Percentiles rank a stretch among this genome's conserved stretches.
Conservation (phyloP, 2,888 invertebrate genomes). For the Balanococcus diminutus region DNA sequence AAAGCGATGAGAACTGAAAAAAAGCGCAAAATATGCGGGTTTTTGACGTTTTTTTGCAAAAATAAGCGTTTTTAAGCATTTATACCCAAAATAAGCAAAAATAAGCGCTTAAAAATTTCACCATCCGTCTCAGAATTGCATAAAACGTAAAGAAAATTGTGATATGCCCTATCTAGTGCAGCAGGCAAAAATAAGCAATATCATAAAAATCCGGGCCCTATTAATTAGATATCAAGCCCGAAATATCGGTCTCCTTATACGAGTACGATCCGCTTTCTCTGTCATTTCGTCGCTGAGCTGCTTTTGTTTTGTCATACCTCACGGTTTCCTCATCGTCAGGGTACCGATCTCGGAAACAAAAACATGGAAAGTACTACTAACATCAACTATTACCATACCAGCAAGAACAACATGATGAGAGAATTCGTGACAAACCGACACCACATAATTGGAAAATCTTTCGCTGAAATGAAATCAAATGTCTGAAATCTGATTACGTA, state of each 20-base stretch:
- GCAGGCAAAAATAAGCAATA: too few species aligned
- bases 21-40: too few species aligned
- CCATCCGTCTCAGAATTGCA: too few species aligned
- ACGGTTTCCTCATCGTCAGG: not conserved
- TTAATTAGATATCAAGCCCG: not conserved
- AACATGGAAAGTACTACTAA: not conserved
- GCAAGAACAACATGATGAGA: not conserved
- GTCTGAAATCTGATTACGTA: slow-evolving; percentile 22
- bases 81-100: too few species aligned
- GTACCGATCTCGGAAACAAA: not conserved
- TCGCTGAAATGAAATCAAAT: not conserved
- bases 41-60: too few species aligned
- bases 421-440: slow-evolving; percentile 18
- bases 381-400: not conserved
- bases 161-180: too few species aligned
- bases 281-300: not conserved
- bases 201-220: too few species aligned
- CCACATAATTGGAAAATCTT: slow-evolving; percentile 4
- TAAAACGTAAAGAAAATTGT: too few species aligned
- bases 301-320: not conserved
- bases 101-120: too few species aligned
- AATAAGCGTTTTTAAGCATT: too few species aligned
- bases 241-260: not conserved
- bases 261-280: not conserved
- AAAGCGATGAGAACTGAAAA: too few species aligned